Evolutionary conservation across 2,113 vertebrate species (phyloP).

Genomic region (Calonectris borealis): DNA sequence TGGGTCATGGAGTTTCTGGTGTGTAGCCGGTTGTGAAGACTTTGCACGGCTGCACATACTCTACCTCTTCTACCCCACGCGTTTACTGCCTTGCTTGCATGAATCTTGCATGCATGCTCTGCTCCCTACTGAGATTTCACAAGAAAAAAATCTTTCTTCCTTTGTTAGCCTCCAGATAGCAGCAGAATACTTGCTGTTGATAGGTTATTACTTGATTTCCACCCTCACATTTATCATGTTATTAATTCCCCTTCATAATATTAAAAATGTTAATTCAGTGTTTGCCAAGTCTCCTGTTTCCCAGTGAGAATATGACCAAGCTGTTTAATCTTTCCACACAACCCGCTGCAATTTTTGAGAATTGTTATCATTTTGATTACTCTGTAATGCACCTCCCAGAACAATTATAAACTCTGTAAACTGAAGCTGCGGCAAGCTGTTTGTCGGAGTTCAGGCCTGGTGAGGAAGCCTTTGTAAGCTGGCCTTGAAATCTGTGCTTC

Average conservation of each 20-base stretch:
- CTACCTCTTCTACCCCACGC: fast-evolving
- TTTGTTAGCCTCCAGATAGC: slow-evolving; percentile 24
- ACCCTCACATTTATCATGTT: not conserved
- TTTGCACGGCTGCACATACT: fast-evolving
- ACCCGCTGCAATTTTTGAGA: slow-evolving; percentile 16
- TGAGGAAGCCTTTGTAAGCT: not conserved
- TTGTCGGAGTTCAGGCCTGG: not conserved
- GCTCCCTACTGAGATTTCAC: not conserved
- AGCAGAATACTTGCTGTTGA: slow-evolving; percentile 38
- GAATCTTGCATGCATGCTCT: not conserved
- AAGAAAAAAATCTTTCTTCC: not conserved
- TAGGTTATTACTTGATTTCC: not conserved
- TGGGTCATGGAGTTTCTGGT: not conserved
- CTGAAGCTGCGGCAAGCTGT: slow-evolving; percentile 10
- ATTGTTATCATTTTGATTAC: slow-evolving; percentile 64
- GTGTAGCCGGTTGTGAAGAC: not conserved
- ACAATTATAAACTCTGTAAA: slow-evolving; percentile 53
- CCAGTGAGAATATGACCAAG: slow-evolving; percentile 39
- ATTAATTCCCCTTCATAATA: slow-evolving; percentile 62
- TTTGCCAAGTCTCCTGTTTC: slow-evolving; percentile 47
- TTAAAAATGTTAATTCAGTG: slow-evolving; percentile 69
- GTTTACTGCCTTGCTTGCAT: not conserved
- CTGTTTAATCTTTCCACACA: slow-evolving; percentile 61
- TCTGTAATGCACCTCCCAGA: slow-evolving; percentile 55
- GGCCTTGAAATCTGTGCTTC: not conserved